These are phyloP conservation scores for Carterocephalus palaemon DNA, from an alignment of 2,888 invertebrate genomes.

Conservation along the genomic window DNA sequence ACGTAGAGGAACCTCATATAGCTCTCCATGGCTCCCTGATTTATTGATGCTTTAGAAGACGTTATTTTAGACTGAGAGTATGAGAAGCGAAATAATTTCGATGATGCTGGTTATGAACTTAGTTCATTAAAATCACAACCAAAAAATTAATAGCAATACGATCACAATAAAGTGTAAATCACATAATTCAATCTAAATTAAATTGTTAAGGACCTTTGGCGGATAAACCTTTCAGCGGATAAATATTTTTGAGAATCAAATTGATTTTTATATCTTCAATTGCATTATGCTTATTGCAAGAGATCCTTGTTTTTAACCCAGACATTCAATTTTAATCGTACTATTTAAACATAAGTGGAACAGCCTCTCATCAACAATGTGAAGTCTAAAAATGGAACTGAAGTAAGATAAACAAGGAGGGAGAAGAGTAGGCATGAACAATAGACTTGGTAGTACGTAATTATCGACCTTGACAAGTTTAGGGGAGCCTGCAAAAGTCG, in stretches of 20 bases:
- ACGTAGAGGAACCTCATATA: constrained; percentile 12
- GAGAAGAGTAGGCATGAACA: constrained; percentile 41
- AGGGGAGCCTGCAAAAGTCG: constrained; percentile 59
- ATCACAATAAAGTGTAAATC: constrained; percentile 18
- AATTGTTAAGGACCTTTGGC: constrained; percentile 9
- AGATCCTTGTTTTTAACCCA: background rate
- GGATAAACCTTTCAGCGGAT: constrained; percentile 17
- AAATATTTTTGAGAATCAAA: constrained; percentile 21
- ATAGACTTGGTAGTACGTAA: constrained; percentile 55
- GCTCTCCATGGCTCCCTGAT: constrained; percentile 4
- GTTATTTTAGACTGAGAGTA: too few relatives aligned
- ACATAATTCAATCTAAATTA: constrained; percentile 10
- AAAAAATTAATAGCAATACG: constrained; percentile 5
- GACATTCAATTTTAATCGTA: constrained; percentile 9
- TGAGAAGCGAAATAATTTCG: constrained; percentile 1
- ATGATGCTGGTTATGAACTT: background rate
- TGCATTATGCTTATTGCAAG: constrained; percentile 12
- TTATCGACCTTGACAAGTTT: constrained; percentile 69
- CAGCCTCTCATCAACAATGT: constrained; percentile 14
- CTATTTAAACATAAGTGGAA: constrained; percentile 18
- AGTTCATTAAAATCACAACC: background rate
- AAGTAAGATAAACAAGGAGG: constrained; percentile 40
- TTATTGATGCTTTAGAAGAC: background rate
- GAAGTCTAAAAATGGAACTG: constrained; percentile 21
- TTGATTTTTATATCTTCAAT: constrained; percentile 24